Percentiles rank a stretch among this genome's conserved stretches.
These are phyloP conservation scores for Euglossa dilemma DNA, from an alignment of 1,140 invertebrate species.

Conservation along the genomic window DNA sequence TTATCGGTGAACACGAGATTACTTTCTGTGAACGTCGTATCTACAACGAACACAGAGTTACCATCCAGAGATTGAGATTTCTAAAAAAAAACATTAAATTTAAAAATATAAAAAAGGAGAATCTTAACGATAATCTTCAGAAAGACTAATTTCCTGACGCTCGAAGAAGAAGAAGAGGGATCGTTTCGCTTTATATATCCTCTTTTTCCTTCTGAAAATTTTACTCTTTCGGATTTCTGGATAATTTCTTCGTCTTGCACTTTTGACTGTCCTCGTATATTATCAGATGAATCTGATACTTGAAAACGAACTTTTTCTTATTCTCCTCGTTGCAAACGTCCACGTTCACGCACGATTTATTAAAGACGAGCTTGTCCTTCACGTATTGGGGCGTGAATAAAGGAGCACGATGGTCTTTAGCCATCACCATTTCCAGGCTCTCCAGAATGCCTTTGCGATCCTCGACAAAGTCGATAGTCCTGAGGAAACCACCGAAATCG, in stretches of 20 bases:
- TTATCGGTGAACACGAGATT: slow-evolving; percentile 29
- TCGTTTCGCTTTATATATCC: no score
- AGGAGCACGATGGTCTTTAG: slow-evolving; percentile 9
- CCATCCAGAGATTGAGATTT: not conserved
- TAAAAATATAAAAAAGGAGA: not conserved
- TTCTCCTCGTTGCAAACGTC: not conserved
- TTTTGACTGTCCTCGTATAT: slow-evolving; percentile 51
- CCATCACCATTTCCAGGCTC: slow-evolving; percentile 30
- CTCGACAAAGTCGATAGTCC: slow-evolving; percentile 33
- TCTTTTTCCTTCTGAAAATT: not conserved
- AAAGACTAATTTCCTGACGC: not conserved
- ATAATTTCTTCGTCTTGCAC: slow-evolving; percentile 25
- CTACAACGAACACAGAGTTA: no score
- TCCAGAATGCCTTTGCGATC: slow-evolving; percentile 52
- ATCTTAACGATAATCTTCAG: no score
- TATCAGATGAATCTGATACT: slow-evolving; percentile 63
- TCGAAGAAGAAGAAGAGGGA: no score
- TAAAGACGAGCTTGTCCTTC: slow-evolving; percentile 45
- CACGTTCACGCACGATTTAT: not conserved
- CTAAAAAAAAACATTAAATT: not conserved
- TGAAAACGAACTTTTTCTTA: slow-evolving; percentile 49
- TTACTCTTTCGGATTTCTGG: slow-evolving; percentile 29
- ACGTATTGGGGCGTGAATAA: slow-evolving; percentile 26
- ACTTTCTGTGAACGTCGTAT: not conserved
- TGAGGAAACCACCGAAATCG: slow-evolving; percentile 55